Conservation (phyloP, 2,888 invertebrate genomes). For the Lamellibrachia columna region DNA sequence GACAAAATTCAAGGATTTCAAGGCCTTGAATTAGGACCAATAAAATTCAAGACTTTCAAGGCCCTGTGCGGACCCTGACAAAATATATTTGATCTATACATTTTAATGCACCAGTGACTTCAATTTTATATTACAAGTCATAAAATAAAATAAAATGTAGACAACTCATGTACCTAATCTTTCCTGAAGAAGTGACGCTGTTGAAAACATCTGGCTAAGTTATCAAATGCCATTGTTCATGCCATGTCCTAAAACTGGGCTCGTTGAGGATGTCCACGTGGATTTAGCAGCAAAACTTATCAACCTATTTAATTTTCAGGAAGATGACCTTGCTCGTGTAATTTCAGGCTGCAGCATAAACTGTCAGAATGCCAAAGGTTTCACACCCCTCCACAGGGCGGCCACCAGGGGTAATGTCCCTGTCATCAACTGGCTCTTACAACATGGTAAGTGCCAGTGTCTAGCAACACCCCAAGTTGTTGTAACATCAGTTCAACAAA, state of each 20-base stretch:
- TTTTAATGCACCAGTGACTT: not conserved
- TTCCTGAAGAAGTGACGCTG: not conserved
- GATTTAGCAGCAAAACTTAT: not conserved
- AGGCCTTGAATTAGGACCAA: no score
- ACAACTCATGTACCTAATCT: not conserved
- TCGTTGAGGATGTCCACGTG: not conserved
- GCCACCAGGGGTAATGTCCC: conserved; percentile 50
- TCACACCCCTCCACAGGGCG: conserved; percentile 54
- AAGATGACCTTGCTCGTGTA: not conserved
- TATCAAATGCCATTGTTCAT: not conserved
- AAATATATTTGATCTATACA: not conserved
- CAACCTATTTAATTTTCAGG: not conserved
- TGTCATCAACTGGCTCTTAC: conserved; percentile 47
- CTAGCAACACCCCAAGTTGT: not conserved
- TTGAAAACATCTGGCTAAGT: not conserved
- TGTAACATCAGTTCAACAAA: not conserved
- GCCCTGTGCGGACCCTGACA: no score
- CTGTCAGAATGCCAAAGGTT: conserved; percentile 48
- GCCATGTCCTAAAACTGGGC: not conserved
- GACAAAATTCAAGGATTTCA: no score
- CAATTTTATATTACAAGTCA: not conserved
- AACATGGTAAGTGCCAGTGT: conserved; percentile 43
- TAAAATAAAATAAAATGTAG: not conserved
- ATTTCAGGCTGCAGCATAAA: conserved; percentile 51
- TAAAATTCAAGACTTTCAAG: no score